Evolutionary conservation across 2,888 invertebrate genomes (phyloP), one percentile per base, ranked within the genome.

Genomic region (Dinocampus coccinellae): DNA sequence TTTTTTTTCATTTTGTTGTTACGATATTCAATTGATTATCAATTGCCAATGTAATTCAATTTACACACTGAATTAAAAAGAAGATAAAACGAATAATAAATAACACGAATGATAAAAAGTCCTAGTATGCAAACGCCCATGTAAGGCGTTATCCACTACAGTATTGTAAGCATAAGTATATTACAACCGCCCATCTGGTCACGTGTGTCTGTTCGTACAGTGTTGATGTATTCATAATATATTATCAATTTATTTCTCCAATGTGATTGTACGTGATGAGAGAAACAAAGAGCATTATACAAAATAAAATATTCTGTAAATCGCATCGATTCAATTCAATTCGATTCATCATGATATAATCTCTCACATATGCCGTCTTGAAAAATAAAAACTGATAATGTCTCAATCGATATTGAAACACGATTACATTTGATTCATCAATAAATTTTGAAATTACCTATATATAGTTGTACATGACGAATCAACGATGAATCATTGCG

Each of bases 151-250:
- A 79, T 82, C 80, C 78, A 80, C 77, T 83, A 80, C 82, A 83
- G 82, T 84, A 84, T 83, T 84, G 82, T 84, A 84, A 83, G 80
- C 77, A 80, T 82, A 81, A 84, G 81, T 82, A n/a, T n/a, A 82
- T 83, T 79, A 81, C 78, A 47, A 80, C 76, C 69, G 76, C 77
- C 78, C 79, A 13, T 79, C 77, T 70, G 76, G 78, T 75, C 76
- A 78, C 74, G 78, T 81, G 78, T 77, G 78, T 79, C 76, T 78
- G 75, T 80, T 78, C 78, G 60, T 77, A 69, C 62, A 77, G 58
- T 47, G 47, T 47, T 47, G 47, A 16, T 60, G 52, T 70, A 66
- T 60, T 64, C 36, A 64, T 3, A 57, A 58, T n/a, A 57, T 29
- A 33, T 34, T 52, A 26, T 63, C 22, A 39, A 42, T 47, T 53